phyloP scores from a whole-genome alignment of 1,140 invertebrate species.

The Berghia stephanieae region DNA sequence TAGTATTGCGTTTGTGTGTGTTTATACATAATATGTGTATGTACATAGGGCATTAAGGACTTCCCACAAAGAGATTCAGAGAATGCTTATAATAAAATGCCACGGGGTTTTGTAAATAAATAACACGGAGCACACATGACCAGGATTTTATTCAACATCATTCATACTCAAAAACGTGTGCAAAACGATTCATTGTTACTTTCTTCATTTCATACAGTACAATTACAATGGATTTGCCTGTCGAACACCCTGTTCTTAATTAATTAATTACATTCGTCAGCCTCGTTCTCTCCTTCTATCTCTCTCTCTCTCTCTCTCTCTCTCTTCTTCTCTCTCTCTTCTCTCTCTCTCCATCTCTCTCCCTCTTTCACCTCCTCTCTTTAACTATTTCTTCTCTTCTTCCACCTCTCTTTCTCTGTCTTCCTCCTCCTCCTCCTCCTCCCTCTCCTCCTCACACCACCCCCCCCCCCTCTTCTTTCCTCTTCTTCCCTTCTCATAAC shows the following conservation, averaged over 20 bases:
- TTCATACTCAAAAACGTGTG: background rate
- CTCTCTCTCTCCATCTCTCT: too few species aligned
- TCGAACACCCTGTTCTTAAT: background rate
- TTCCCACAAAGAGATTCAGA: background rate
- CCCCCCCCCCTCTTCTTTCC: too few species aligned
- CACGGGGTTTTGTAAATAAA: background rate
- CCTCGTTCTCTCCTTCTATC: background rate
- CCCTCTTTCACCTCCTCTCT: too few species aligned
- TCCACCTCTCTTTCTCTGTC: too few species aligned
- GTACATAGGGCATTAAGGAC: background rate
- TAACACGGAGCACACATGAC: too few species aligned
- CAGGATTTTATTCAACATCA: too few species aligned
- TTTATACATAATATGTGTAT: background rate
- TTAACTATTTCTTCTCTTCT: too few species aligned
- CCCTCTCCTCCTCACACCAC: too few species aligned
- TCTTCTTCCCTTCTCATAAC: too few species aligned
- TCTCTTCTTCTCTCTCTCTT: too few species aligned
- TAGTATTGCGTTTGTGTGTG: constrained; percentile 14
- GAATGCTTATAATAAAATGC: background rate
- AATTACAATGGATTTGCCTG: background rate
- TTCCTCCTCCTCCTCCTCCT: too few species aligned
- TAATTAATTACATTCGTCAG: background rate
- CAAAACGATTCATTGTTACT: background rate
- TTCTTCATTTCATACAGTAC: background rate
- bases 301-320: too few species aligned